Percentiles rank a stretch among this genome's conserved stretches.
phyloP scores from a whole-genome alignment of 1,140 invertebrate genomes.

The Cydia splendana region DNA sequence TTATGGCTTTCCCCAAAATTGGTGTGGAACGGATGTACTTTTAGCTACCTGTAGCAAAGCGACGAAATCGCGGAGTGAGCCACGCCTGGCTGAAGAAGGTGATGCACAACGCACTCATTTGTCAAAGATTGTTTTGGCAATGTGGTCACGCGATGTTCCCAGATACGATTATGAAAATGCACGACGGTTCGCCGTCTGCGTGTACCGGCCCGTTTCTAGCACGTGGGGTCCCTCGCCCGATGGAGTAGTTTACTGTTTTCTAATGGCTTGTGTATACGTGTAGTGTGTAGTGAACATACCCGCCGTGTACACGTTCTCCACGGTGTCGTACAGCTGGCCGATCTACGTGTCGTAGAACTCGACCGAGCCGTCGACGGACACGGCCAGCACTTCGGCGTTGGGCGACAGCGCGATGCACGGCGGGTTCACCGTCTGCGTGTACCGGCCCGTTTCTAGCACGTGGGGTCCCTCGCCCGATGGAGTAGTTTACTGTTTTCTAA shows the following conservation, averaged over 20 bases:
- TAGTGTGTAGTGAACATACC: constrained; percentile 63
- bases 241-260: constrained; percentile 86
- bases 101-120: no score
- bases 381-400: constrained; percentile 87
- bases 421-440: constrained; percentile 76
- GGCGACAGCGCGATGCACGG: constrained; percentile 85
- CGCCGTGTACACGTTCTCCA: constrained; percentile 82
- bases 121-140: no score
- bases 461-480: constrained; percentile 89
- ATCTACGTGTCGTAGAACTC: constrained; percentile 86
- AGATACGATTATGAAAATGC: no score
- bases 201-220: constrained; percentile 82
- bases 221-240: constrained; percentile 89
- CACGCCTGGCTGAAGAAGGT: no score
- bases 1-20: no score
- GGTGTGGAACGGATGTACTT: no score
- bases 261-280: no score
- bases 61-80: no score
- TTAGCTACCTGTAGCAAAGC: no score
- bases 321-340: constrained; percentile 83
- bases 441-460: constrained; percentile 82
- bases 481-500: constrained; percentile 84
- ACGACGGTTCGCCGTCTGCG: constrained; percentile 61
- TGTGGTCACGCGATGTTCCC: no score
- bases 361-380: constrained; percentile 83